These are phyloP conservation scores for Ganaspis sp. DNA, from an alignment of 1,140 invertebrate genomes.

Conservation along the genomic window DNA sequence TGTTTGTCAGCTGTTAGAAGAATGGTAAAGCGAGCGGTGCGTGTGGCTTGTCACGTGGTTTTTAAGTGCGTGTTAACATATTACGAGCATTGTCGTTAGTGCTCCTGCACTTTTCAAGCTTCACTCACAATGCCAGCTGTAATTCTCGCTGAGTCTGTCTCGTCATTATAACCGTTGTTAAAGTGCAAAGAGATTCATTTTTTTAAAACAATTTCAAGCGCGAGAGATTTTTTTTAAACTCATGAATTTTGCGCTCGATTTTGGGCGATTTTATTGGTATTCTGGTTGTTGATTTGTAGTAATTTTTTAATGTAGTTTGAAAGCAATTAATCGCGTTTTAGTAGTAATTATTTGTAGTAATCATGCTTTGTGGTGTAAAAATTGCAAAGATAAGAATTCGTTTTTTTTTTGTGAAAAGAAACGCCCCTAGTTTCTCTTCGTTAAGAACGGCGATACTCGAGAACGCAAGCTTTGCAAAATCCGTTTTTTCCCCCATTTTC, in stretches of 20 bases:
- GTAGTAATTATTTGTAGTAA: too few species aligned
- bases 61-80: not conserved
- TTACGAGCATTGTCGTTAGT: conserved; percentile 13
- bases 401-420: too few species aligned
- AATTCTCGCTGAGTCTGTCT: not conserved
- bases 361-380: too few species aligned
- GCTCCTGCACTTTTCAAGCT: conserved; percentile 14
- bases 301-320: too few species aligned
- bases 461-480: not conserved
- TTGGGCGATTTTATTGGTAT: too few species aligned
- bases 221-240: too few species aligned
- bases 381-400: too few species aligned
- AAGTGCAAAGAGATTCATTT: not conserved
- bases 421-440: too few species aligned
- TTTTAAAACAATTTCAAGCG: not conserved
- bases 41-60: not conserved
- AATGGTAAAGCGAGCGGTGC: not conserved
- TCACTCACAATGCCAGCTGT: not conserved
- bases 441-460: too few species aligned
- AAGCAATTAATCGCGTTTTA: too few species aligned
- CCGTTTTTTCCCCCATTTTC: not conserved
- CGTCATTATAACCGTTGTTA: not conserved
- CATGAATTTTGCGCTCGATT: too few species aligned
- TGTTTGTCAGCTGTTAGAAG: conserved; percentile 4
- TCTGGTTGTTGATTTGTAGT: too few species aligned